Evolutionary conservation across 2,797 vertebrate genomes (phyloP).

Genomic region (Rhabdomys pumilio): DNA sequence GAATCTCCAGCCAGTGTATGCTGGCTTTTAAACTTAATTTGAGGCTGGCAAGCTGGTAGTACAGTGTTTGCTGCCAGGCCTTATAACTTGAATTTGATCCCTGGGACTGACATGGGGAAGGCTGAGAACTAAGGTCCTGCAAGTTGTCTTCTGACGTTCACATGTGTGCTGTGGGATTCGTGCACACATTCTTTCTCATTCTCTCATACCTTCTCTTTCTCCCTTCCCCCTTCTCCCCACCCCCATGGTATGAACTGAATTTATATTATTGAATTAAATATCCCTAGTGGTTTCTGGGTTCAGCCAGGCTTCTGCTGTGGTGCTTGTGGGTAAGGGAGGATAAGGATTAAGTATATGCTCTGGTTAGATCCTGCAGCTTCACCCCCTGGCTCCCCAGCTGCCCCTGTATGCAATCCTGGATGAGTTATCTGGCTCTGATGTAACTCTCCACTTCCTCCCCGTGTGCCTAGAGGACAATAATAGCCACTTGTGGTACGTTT

Average conservation of each 20-base stretch:
- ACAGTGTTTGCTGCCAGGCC: background rate
- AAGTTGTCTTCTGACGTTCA: background rate
- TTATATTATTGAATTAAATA: slow-evolving; percentile 2
- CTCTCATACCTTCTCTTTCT: background rate
- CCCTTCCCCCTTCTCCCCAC: background rate
- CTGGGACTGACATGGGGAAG: too few relatives aligned
- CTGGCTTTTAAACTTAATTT: slow-evolving; percentile 19
- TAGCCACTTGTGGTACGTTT: background rate
- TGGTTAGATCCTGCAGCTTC: background rate
- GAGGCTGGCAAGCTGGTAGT: background rate
- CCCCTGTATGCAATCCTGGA: background rate
- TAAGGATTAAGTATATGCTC: background rate
- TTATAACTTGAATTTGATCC: background rate
- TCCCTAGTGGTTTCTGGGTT: background rate
- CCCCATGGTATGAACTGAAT: background rate
- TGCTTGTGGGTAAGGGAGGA: background rate
- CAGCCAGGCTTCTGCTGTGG: background rate
- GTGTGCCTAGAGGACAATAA: background rate
- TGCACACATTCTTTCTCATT: background rate
- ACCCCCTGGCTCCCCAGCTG: background rate
- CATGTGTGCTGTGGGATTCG: background rate
- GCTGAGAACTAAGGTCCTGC: background rate
- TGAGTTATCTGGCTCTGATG: background rate
- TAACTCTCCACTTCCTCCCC: background rate
- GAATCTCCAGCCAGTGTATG: background rate